These are phyloP conservation scores for Epinephelus fuscoguttatus DNA, from an alignment of 2,113 vertebrate species.

Conservation along the genomic window DNA sequence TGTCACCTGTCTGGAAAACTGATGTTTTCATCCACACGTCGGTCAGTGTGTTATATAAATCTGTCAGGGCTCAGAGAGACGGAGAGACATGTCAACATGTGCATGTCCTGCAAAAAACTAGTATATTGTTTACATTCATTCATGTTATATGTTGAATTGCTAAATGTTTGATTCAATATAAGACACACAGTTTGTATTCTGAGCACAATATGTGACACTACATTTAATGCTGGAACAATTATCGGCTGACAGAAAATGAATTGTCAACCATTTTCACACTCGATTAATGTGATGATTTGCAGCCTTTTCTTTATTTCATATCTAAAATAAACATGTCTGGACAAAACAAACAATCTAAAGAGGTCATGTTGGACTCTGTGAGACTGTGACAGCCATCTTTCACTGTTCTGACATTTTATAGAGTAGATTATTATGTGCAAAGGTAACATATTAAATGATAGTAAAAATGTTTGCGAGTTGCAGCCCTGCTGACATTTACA, in stretches of 20 bases:
- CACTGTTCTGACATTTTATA: not conserved
- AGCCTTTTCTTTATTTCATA: not conserved
- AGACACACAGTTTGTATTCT: not conserved
- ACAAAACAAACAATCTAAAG: not conserved
- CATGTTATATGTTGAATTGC: not conserved
- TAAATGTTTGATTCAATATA: not conserved
- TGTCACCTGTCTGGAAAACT: conserved; percentile 1
- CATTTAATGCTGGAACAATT: not conserved
- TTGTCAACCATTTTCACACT: not conserved
- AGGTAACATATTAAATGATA: not conserved
- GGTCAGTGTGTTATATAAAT: conserved; percentile 6
- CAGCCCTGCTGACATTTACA: not conserved
- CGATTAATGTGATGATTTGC: not conserved
- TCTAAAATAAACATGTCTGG: not conserved
- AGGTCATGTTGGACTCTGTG: not conserved
- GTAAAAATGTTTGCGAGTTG: not conserved
- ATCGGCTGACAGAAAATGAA: not conserved
- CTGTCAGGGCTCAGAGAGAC: not conserved
- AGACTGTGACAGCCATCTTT: not conserved
- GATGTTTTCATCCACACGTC: not conserved
- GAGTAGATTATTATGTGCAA: not conserved
- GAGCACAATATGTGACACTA: not conserved
- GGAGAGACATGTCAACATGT: not conserved
- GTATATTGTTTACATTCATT: too few species aligned
- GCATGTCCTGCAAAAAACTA: too few species aligned